Base-by-base conservation (phyloP, 1,140 invertebrate species). In the Orussus abietinus region DNA sequence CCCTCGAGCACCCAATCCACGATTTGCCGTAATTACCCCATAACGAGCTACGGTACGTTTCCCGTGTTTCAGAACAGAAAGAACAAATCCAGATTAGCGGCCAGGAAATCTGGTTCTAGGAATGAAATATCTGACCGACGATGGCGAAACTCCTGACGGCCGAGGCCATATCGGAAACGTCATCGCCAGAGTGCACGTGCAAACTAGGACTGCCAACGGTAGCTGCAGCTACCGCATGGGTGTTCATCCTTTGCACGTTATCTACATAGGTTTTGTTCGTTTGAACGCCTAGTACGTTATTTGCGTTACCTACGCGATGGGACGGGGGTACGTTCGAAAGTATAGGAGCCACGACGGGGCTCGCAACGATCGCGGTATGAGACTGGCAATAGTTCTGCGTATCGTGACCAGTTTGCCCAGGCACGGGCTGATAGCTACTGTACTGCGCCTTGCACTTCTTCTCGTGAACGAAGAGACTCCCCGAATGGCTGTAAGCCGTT, bases 381-480 rank as follows among this genome's bases (percentile, higher is more conserved):
- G 52, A 38, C 3, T 62, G 56, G 40, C 42, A 41, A 30, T 55
- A 62, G n/a, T 32, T 50, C 15, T 43, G 38, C 3, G 28, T 40
- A 32, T 48, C 59, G 28, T 59, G 52, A 14, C 17, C 10, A 0
- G 47, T 61, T 30, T 59, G 52, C 18, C 17, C 10, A 0, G 47
- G 4, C 1, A 13, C 30, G 5, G 49, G 14, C 15, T 63, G 59
- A 48, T 59, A 61, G 41, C 35, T 47, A n/a, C 18, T 50, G 17
- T 54, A 58, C 34, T 69, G 57, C 0, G 59, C 62, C 35, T 63
- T 68, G 28, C 66, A 70, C 9, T 67, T 70, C 29, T 68, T 70
- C 17, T 68, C 62, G 17, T 70, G 67, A 0, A 67, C 67, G 17
- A 70, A 70, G 4, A 70, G 49, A 46, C 67, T 70, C 2, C 67